Conservation (phyloP, 2,797 vertebrate genomes). For the Philypnodon macrostomus region DNA sequence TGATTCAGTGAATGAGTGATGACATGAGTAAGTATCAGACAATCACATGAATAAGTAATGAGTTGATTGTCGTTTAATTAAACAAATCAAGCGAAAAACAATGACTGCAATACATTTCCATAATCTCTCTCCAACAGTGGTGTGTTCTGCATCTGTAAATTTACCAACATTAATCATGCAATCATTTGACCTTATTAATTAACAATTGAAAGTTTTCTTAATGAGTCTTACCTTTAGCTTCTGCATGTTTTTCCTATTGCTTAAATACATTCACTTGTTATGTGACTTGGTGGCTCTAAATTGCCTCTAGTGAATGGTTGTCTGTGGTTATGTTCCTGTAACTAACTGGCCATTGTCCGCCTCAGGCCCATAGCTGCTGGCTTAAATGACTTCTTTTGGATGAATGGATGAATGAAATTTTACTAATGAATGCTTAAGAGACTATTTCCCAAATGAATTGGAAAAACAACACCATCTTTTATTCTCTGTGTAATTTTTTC, state of each 20-base stretch:
- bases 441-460: conserved; percentile 1
- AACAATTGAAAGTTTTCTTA: too few species aligned
- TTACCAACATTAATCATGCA: conserved; percentile 2
- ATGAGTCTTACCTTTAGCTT: too few species aligned
- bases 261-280: too few species aligned
- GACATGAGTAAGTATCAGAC: conserved; percentile 49
- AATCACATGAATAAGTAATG: conserved; percentile 66
- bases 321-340: too few species aligned
- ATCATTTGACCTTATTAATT: too few species aligned
- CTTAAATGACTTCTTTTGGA: too few species aligned
- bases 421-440: too few species aligned
- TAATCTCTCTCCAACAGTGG: conserved; percentile 38
- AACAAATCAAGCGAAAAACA: conserved; percentile 53
- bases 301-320: too few species aligned
- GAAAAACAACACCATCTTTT: conserved; percentile 2
- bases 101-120: conserved; percentile 43
- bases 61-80: conserved; percentile 61
- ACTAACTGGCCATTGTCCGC: too few species aligned
- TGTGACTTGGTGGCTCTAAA: too few species aligned
- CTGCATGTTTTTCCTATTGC: too few species aligned
- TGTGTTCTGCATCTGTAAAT: conserved; percentile 10
- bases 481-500: neutral
- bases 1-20: conserved; percentile 61
- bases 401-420: neutral
- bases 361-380: too few species aligned